Evolutionary conservation across 2,797 vertebrate genomes (phyloP).

Genomic region (Lophotriccus pileatus): DNA sequence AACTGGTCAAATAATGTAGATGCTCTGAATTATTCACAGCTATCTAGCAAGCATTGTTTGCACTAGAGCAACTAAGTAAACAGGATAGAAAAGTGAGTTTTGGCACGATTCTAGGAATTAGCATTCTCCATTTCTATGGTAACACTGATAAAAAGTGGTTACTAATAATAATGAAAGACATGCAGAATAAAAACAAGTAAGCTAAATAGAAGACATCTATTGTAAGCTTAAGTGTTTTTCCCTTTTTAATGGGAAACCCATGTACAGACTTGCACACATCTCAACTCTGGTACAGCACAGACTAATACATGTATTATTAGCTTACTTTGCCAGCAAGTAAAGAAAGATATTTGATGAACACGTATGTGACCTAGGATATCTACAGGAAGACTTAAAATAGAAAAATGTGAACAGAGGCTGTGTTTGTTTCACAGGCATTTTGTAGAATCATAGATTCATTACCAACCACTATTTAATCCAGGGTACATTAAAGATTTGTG

Average conservation of each 20-base stretch:
- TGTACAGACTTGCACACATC: neutral
- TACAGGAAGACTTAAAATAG: neutral
- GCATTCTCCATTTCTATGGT: neutral
- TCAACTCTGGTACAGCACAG: neutral
- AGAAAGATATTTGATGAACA: neutral
- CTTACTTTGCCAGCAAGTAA: neutral
- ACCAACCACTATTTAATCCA: neutral
- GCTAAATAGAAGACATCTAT: neutral
- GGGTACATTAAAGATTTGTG: neutral
- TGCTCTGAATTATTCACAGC: neutral
- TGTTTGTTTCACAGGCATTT: neutral
- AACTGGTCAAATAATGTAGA: neutral
- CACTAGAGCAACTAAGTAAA: neutral
- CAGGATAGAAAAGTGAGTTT: neutral
- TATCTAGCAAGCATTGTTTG: slow-evolving; percentile 3
- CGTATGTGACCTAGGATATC: neutral
- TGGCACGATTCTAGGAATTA: neutral
- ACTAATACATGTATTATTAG: neutral
- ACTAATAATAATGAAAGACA: neutral
- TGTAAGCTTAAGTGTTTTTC: neutral
- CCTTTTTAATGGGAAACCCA: neutral
- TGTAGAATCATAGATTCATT: neutral
- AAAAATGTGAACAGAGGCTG: neutral
- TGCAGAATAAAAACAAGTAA: neutral
- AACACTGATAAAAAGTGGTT: slow-evolving; percentile 1